Evolutionary conservation across 2,113 vertebrate species (phyloP), one percentile per base, ranked within the genome.

Genomic region (Phylloscopus whistleri): DNA sequence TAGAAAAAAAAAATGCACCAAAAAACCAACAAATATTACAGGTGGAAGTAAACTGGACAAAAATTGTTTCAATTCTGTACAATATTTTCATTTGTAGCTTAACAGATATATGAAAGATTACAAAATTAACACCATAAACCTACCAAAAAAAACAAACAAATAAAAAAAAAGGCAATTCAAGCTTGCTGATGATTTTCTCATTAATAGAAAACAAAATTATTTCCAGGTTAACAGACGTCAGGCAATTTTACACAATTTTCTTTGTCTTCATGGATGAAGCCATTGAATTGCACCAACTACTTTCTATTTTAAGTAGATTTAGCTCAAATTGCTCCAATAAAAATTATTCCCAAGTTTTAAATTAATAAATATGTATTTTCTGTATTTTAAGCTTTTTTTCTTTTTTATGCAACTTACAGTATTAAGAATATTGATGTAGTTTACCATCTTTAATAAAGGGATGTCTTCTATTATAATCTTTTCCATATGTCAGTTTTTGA

Each of bases 341-440:
- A 16, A 15, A n/a, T 11, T 84, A 37, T 67, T 62, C 4, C 8
- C 3, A 58, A 13, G 8, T 5, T 48, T 72, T 58, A 46, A 80
- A 48, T 22, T 0, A 31, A n/a, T 20, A 15, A 17, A 56, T 46
- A 27, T 41, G 1, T 2, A 4, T 46, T 68, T 43, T 5, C 2
- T 67, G 8, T 18, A 21, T 2, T n/a, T 59, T 46, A 43, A 68
- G 1, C 0, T 31, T 30, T 52, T 60, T 31, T 33, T 48, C 6
- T 2, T 11, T 46, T 48, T 62, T 41, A 14, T 31, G 13, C 19
- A 80, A 7, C 1, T 46, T 67, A 33, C 3, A 58, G 2, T 56
- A 84, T 30, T 74, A 55, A 70, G 33, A 56, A 31, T 52, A 27
- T 27, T 72, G 23, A 48, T 63, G 13, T 5, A 72, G 27, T 76